Base-by-base conservation (phyloP, 2,888 invertebrate genomes). In the Gerris lacustris region DNA sequence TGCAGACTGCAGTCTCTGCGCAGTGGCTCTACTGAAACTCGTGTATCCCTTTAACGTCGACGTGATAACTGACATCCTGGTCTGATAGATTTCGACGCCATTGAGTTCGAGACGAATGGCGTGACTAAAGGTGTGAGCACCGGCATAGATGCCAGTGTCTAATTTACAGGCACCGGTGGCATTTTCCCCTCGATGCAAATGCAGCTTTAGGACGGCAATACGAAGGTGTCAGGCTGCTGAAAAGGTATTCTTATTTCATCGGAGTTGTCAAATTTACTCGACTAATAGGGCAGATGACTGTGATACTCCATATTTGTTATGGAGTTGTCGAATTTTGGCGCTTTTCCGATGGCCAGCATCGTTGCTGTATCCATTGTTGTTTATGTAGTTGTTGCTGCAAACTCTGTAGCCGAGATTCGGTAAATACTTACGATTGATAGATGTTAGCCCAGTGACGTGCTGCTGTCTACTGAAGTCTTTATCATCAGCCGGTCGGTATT, bases 231-330 rank as follows among this genome's bases (percentile, higher is more conserved):
- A n/a, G n/a, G n/a, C n/a, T n/a, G n/a, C n/a, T n/a, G n/a, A n/a
- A n/a, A n/a, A n/a, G n/a, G n/a, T n/a, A n/a, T n/a, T n/a, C n/a
- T n/a, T n/a, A n/a, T n/a, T n/a, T n/a, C n/a, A n/a, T n/a, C n/a
- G n/a, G n/a, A n/a, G n/a, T n/a, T n/a, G n/a, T n/a, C 75, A 70
- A 73, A 75, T 68, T 72, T 72, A 44, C 73, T 71, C n/a, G 74
- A 70, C 66, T 75, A 72, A 73, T 77, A 77, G 69, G 77, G 77
- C 72, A 75, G 75, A 74, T 78, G 77, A 17, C 74, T 75, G 69
- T 76, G 78, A 66, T 66, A 71, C 11, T 47, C 7, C 6, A 7
- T 7, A 7, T 47, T 47, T 6, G 11, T 11, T 55, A 73, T 45
- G 9, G 64, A 68, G n/a, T 73, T 70, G 66, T 73, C 71, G 69